Base-by-base conservation (phyloP, 2,888 invertebrate genomes). In the Thereva nobilitata region DNA sequence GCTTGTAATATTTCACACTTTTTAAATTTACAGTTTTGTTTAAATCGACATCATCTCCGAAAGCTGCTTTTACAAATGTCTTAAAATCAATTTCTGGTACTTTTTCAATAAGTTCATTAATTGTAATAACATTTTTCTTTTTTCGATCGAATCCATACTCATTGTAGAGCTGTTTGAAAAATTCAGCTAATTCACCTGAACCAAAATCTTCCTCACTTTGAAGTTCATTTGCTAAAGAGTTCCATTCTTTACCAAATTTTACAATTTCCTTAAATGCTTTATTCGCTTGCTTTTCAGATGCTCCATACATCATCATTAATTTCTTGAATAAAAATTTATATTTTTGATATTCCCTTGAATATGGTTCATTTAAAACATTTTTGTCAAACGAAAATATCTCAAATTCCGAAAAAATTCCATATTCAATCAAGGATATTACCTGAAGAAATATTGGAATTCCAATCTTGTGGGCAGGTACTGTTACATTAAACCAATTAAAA, bases 401-500 rank as follows among this genome's bases (percentile, higher is more conserved):
- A 12, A 9, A 10, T 37, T 10, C 42, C 52, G 37, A 12, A 44
- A 42, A 53, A 53, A 53, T 8, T 50, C 7, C 10, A 59, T 7
- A 7, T 4, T 8, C 6, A 49, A 10, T 34, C n/a, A 0, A n/a
- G n/a, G 7, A 42, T 41, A 4, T 1, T 9, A 4, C 10, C 8
- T 37, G 44, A 45, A 12, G 7, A 64, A 45, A 10, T 53, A 44
- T 5, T 38, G 45, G 34, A 38, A 59, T 40, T 23, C 49, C 59
- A 35, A 38, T 49, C 5, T 44, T 53, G 10, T 64, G 53, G 7
- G 37, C 6, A 37, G 37, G 1, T 4, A 10, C 6, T 8, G 37
- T 41, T n/a, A 23, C 44, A 12, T 64, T 37, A n/a, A 64, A 53
- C 53, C 64, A 64, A 38, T 64, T 35, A 44, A 64, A 54, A 10